Conservation (phyloP, 2,797 vertebrate genomes). For the Spinus pinus region DNA sequence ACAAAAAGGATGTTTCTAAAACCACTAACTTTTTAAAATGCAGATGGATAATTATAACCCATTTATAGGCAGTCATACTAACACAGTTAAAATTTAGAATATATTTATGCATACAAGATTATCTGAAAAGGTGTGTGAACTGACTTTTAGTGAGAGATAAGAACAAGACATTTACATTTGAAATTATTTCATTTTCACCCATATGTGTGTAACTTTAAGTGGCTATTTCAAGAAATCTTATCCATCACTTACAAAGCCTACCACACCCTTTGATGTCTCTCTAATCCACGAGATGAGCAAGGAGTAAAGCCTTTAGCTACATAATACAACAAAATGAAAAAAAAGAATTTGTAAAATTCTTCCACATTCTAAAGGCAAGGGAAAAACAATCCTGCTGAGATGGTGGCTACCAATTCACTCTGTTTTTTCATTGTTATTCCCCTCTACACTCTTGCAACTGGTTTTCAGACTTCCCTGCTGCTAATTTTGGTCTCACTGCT, state of each 20-base stretch:
- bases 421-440: not conserved
- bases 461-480: not conserved
- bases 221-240: not conserved
- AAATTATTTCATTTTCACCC: not conserved
- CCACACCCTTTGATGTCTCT: not conserved
- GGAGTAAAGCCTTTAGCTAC: not conserved
- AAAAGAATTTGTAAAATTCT: not conserved
- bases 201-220: not conserved
- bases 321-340: not conserved
- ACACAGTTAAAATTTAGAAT: not conserved
- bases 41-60: not conserved
- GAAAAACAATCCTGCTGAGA: not conserved
- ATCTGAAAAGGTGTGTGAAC: not conserved
- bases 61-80: not conserved
- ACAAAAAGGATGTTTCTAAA: not conserved
- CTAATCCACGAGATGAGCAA: not conserved
- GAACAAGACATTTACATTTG: not conserved
- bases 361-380: not conserved
- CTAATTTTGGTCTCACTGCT: not conserved
- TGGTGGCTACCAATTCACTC: not conserved
- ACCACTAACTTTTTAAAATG: not conserved
- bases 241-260: not conserved
- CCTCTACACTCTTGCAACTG: not conserved
- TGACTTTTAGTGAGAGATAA: not conserved
- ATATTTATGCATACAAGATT: not conserved